These are phyloP conservation scores for Planococcus citri DNA, from an alignment of 1,140 invertebrate species.

Conservation along the genomic window DNA sequence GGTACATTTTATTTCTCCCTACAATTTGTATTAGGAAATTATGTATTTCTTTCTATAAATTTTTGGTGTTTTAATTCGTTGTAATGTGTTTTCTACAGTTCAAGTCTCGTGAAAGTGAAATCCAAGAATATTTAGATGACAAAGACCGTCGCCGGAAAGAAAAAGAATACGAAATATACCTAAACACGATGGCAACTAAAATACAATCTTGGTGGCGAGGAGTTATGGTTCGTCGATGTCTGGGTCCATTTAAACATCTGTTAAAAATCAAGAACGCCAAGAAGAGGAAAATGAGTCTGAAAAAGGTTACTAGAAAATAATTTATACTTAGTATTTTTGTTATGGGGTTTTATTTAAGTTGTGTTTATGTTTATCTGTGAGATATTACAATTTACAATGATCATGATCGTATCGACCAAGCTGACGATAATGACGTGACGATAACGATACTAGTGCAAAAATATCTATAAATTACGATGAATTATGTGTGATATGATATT, in stretches of 20 bases:
- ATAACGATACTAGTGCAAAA: too few species aligned
- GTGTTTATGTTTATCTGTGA: too few species aligned
- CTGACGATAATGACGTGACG: too few species aligned
- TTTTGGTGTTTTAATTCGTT: neutral
- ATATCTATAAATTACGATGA: too few species aligned
- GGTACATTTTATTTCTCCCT: neutral
- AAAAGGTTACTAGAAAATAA: conserved; percentile 14
- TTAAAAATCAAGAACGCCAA: neutral
- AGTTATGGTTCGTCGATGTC: conserved; percentile 48
- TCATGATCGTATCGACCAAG: too few species aligned
- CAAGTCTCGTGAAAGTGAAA: conserved; percentile 23
- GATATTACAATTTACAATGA: too few species aligned
- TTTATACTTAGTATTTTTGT: too few species aligned
- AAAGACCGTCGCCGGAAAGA: conserved; percentile 23
- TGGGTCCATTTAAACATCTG: conserved; percentile 42
- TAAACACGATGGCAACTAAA: conserved; percentile 31
- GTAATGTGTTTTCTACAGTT: conserved; percentile 14
- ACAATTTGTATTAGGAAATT: neutral
- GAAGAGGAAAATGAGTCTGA: conserved; percentile 13
- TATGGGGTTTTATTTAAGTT: too few species aligned
- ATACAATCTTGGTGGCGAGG: conserved; percentile 59
- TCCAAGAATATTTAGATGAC: conserved; percentile 22
- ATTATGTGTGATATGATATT: too few species aligned
- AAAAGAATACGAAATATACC: conserved; percentile 21
- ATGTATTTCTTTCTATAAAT: neutral